Evolutionary conservation across 2,888 invertebrate species (phyloP).

Genomic region (Andrena camellia): DNA sequence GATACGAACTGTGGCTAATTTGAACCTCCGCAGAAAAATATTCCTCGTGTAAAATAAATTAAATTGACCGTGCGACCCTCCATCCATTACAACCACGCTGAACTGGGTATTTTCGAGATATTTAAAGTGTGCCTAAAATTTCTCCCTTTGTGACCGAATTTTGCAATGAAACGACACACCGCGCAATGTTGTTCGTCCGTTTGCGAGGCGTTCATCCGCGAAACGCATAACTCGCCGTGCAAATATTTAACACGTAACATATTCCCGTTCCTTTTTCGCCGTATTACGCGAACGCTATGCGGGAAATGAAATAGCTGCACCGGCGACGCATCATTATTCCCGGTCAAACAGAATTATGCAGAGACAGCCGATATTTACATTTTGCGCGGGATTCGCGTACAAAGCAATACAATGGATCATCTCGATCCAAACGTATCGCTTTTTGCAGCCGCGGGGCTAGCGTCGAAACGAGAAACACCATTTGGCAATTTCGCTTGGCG

Average conservation of each 20-base stretch:
- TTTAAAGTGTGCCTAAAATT: too few relatives aligned
- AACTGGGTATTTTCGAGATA: too few relatives aligned
- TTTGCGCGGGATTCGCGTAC: constrained; percentile 21
- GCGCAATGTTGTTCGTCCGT: too few relatives aligned
- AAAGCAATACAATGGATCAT: constrained; percentile 69
- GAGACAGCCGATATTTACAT: constrained; percentile 39
- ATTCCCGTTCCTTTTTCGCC: not conserved
- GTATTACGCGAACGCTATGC: constrained; percentile 18
- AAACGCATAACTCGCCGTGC: not conserved
- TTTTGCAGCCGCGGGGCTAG: constrained; percentile 59
- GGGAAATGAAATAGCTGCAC: not conserved
- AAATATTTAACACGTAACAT: constrained; percentile 20
- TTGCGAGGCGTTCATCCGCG: constrained; percentile 1
- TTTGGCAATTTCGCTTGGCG: constrained; percentile 64
- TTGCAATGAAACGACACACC: too few relatives aligned
- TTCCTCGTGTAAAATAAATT: too few relatives aligned
- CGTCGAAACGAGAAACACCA: constrained; percentile 61
- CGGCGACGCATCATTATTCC: constrained; percentile 43
- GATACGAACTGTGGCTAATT: not conserved
- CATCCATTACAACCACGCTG: too few relatives aligned
- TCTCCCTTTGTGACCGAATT: too few relatives aligned
- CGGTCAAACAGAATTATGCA: constrained; percentile 43
- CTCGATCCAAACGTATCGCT: constrained; percentile 70
- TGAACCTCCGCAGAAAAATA: too few relatives aligned
- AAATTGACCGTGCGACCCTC: too few relatives aligned